phyloP scores from a whole-genome alignment of 2,888 invertebrate species.

The Drosophila silvestris region DNA sequence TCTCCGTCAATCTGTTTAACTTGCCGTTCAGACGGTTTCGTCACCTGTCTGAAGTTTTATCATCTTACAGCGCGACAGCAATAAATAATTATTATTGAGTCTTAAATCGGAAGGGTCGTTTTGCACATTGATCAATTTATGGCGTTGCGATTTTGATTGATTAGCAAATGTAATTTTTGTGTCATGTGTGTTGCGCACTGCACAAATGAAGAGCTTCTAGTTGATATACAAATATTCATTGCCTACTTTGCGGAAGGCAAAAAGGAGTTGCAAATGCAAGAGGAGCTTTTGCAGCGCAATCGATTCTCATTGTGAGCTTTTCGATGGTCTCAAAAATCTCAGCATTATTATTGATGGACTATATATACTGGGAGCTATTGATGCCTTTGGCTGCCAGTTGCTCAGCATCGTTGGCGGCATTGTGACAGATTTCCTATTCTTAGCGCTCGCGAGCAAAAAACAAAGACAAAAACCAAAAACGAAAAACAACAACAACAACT shows the following conservation, averaged over 20 bases:
- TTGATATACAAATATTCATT: constrained; percentile 14
- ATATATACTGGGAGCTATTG: constrained; percentile 12
- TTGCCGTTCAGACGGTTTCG: constrained; percentile 17
- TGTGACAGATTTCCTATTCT: constrained; percentile 61
- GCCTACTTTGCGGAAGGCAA: constrained; percentile 51
- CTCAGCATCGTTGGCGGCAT: constrained; percentile 40
- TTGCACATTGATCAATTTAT: constrained; percentile 54
- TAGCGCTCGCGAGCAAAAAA: constrained; percentile 8
- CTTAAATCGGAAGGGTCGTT: not conserved
- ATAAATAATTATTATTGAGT: constrained; percentile 53
- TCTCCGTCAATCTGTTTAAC: constrained; percentile 12
- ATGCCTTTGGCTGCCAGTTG: constrained; percentile 46
- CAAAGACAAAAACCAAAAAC: constrained; percentile 31
- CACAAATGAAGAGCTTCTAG: constrained; percentile 12
- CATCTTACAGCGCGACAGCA: constrained; percentile 45
- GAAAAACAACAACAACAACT: constrained; percentile 17
- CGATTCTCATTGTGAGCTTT: constrained; percentile 17
- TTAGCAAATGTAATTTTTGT: constrained; percentile 52
- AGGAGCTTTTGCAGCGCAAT: constrained; percentile 17
- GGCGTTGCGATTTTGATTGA: constrained; percentile 60
- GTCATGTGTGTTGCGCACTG: constrained; percentile 51
- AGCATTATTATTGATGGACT: constrained; percentile 1
- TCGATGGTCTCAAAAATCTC: constrained; percentile 1
- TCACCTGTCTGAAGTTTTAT: constrained; percentile 47
- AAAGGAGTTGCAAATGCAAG: constrained; percentile 43